Evolutionary conservation across 2,797 vertebrate genomes (phyloP), one percentile per base, ranked within the genome.

Genomic region (Lemur catta): DNA sequence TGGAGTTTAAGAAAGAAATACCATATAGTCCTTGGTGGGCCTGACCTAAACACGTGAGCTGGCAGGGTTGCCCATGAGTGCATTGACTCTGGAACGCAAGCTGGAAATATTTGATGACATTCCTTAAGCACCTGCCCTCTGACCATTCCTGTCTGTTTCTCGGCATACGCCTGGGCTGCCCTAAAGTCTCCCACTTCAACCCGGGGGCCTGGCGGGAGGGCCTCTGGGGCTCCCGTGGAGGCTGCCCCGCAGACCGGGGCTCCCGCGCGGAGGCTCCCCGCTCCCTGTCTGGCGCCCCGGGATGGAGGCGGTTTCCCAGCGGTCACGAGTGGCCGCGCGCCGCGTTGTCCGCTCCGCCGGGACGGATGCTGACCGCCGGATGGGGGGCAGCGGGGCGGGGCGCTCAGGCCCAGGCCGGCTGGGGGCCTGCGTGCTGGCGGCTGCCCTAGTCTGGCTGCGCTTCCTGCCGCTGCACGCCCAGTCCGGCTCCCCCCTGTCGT

Each of bases 261-360:
- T 33, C 10, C 8, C 3, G 26, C 10, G 15, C 30, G 33, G 24
- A 0, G 63, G 43, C 18, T 33, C 6, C n/a, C 38, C 26, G 6
- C 26, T 20, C 55, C 43, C 7, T 4, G 22, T 57, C 55, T 24
- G 28, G 52, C 9, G 10, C 46, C 48, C 2, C 6, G 0, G 6
- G n/a, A 6, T 2, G 13, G 13, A 80, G 85, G 35, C 79, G 10
- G 96, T 97, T 97, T 95, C 84, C 28, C 48, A 4, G 63, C 28
- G 5, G 33, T 35, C 38, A 24, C 4, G 6, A 75, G n/a, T 55
- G 80, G 71, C 4, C 13, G 7, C 52, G 14, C 26, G 59, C 30
- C 0, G 3, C 0, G 26, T 38, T 3, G 50, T 4, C 12, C 0
- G 18, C 50, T 63, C n/a, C 1, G 10, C 84, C 35, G 0, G 2